Evolutionary conservation across 2,797 vertebrate species (phyloP), one percentile per base, ranked within the genome.

Genomic region (Hydrolagus colliei): DNA sequence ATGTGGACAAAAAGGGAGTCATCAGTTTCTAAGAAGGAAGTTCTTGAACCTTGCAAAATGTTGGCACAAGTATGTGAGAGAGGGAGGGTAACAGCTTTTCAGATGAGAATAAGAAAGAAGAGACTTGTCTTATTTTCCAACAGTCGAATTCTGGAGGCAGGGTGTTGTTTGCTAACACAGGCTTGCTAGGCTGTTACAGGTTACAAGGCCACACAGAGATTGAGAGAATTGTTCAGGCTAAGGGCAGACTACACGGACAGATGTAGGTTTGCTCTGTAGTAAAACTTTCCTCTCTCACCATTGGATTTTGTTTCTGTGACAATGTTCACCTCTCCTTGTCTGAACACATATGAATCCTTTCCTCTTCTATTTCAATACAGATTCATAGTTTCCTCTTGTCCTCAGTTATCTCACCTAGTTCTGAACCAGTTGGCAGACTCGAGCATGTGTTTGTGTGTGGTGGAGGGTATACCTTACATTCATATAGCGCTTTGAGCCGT

Each of bases 61-160:
- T 65, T 86, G 86, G 62, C 86, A 86, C 73, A 2, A 12, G 63
- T 32, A 67, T 77, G 74, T 14, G 35, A 86, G 72, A 73, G 75
- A 27, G n/a, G 74, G 20, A 76, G 20, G 65, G 68, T 20, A 14
- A 63, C 74, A 78, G 22, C 62, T 77, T 74, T 74, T 52, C 27
- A 65, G 22, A 59, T 27, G 75, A 68, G 59, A 68, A 71, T 12
- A 68, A 71, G 68, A 78, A 86, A 89, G 87, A 89, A 82, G 77
- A 73, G 86, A 76, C 84, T 88, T 89, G 88, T 89, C 87, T 88
- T 88, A 89, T 89, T 89, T 78, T 89, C 61, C 2, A 63, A 62
- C 61, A 79, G 77, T 79, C 61, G 14, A 59, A 62, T 27, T 79
- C 63, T 62, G 59, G 77, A 79, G 77, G 16, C 79, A 63, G n/a